Evolutionary conservation across 2,113 vertebrate genomes (phyloP).

Genomic region (Drymodes brunneopygia): DNA sequence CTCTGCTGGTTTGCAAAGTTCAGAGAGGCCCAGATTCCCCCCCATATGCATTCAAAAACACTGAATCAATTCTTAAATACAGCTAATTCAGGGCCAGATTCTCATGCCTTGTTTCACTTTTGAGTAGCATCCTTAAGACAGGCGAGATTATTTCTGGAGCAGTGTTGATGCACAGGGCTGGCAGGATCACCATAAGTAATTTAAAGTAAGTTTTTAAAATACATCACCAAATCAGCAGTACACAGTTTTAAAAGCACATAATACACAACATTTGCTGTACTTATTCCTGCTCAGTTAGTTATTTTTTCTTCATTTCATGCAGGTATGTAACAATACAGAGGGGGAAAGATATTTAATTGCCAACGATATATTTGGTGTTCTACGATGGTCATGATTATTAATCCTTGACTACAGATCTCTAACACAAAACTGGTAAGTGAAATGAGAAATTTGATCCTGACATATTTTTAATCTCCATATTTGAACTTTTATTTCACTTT

Average conservation of each 20-base stretch:
- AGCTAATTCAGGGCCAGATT: not conserved
- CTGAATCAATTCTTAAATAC: not conserved
- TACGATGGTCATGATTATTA: rapidly evolving
- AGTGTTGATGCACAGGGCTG: not conserved
- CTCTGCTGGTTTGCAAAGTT: not conserved
- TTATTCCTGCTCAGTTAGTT: not conserved
- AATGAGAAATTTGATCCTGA: not conserved
- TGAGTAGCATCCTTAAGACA: not conserved
- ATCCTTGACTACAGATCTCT: not conserved
- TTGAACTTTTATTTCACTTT: not conserved
- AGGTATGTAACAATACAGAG: not conserved
- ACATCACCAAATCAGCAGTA: not conserved
- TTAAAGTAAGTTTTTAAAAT: not conserved
- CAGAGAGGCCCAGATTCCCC: not conserved
- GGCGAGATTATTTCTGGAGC: not conserved
- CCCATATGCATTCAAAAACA: not conserved
- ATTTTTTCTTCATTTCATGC: not conserved
- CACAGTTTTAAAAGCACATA: not conserved
- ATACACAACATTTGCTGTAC: not conserved
- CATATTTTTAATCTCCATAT: not conserved
- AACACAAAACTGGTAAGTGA: not conserved
- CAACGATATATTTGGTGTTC: not conserved
- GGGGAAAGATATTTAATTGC: not conserved
- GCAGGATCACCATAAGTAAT: not conserved
- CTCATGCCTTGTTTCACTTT: not conserved